These are phyloP conservation scores for Lethocerus indicus DNA, from an alignment of 1,140 invertebrate species.

Conservation along the genomic window DNA sequence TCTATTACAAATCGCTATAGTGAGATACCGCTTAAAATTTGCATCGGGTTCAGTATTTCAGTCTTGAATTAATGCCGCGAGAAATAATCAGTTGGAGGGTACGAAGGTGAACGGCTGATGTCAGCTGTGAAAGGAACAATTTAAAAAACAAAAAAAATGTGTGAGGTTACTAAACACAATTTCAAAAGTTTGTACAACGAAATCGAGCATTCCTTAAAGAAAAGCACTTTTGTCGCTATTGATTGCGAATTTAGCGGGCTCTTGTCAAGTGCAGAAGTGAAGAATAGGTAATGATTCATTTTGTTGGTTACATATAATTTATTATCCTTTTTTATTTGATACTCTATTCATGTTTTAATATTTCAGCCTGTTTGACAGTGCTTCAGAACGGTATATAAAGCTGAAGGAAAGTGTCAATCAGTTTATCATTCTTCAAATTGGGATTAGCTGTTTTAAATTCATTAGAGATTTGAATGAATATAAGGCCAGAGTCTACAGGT, in stretches of 20 bases:
- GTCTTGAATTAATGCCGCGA: too few species aligned
- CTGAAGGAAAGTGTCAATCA: constrained; percentile 34
- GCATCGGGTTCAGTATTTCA: too few species aligned
- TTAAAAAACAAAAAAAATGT: too few species aligned
- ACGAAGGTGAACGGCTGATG: too few species aligned
- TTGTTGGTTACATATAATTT: constrained; percentile 7
- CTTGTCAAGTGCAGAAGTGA: constrained; percentile 26
- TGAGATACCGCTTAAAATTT: too few species aligned
- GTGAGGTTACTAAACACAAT: constrained; percentile 32
- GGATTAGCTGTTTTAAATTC: constrained; percentile 40
- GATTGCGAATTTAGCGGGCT: constrained; percentile 51
- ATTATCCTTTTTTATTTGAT: constrained; percentile 11
- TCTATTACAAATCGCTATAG: too few species aligned
- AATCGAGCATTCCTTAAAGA: constrained; percentile 29
- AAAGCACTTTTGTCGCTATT: constrained; percentile 37
- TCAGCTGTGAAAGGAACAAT: too few species aligned
- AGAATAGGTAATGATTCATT: constrained; percentile 27
- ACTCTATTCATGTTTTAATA: constrained; percentile 14
- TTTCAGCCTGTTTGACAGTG: constrained; percentile 52
- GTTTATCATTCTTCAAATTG: constrained; percentile 42
- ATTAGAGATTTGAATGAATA: constrained; percentile 34
- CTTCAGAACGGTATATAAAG: constrained; percentile 38
- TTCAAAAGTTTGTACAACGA: constrained; percentile 29
- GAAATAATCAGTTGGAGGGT: too few species aligned
- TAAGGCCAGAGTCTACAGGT: constrained; percentile 38